phyloP scores from a whole-genome alignment of 2,797 vertebrate species.

The Triplophysa yarkandensis region DNA sequence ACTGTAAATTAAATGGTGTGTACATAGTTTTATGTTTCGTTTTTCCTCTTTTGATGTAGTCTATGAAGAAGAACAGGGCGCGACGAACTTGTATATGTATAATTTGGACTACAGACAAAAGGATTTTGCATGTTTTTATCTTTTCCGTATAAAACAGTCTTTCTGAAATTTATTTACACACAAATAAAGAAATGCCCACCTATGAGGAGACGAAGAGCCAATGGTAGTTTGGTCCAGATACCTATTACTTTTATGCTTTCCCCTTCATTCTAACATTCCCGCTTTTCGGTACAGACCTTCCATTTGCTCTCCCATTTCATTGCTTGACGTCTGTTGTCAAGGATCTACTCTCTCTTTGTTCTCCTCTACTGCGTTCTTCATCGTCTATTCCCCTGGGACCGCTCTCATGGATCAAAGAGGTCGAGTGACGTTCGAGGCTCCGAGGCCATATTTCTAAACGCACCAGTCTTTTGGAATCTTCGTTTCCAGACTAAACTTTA shows the following conservation, averaged over 20 bases:
- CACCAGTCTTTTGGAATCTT: conserved; percentile 31
- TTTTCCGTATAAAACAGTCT: conserved; percentile 90
- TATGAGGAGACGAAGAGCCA: conserved; percentile 46
- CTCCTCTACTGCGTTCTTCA: conserved; percentile 33
- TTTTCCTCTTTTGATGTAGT: conserved; percentile 85
- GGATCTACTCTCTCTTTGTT: conserved; percentile 25
- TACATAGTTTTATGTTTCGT: conserved; percentile 77
- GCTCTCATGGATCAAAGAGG: conserved; percentile 39
- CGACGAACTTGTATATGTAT: conserved; percentile 94
- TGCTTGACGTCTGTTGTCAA: conserved; percentile 19
- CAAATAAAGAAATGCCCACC: conserved; percentile 60
- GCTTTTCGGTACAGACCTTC: conserved; percentile 14
- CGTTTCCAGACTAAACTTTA: conserved; percentile 30
- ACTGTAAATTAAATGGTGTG: conserved; percentile 91
- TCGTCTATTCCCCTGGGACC: conserved; percentile 41
- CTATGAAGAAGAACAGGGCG: conserved; percentile 88
- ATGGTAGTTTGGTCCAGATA: conserved; percentile 28
- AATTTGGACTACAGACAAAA: conserved; percentile 98
- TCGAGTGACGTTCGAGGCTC: conserved; percentile 10
- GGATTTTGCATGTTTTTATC: conserved; percentile 99
- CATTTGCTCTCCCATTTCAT: conserved; percentile 20
- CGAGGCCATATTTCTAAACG: conserved; percentile 27
- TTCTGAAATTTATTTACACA: conserved; percentile 82
- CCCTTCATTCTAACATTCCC: conserved; percentile 8
- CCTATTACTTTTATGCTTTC: conserved; percentile 17